Base-by-base conservation (phyloP, 1,140 invertebrate genomes). In the Argopecten irradians region DNA sequence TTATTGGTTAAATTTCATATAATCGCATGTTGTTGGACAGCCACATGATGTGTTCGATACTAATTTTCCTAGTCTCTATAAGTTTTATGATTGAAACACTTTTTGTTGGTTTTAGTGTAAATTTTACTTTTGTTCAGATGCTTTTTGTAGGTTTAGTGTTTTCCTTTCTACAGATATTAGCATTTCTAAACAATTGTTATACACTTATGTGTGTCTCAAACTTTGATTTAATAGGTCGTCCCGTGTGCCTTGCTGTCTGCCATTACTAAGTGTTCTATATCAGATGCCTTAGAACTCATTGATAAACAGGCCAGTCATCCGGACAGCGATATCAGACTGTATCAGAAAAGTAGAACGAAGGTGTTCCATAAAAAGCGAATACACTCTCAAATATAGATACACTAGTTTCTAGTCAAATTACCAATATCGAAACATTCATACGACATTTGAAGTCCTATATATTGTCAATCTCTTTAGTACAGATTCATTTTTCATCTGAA, bases 161-260 rank as follows among this genome's bases (percentile, higher is more conserved):
- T 22, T 22, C 11, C 32, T 19, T 22, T 11, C 11, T 36, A 16
- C 3, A 85, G 22, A 16, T n/a, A 3, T 36, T 5, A 85, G n/a
- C 41, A n/a, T 5, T 19, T 3, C 34, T 36, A 33, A 22, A 7
- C 16, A 2, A 36, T 34, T 85, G 14, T 13, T 89, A 13, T n/a
- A 9, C 2, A 36, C 41, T 22, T 34, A 13, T n/a, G 22, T 36
- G 14, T 7, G 8, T 85, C 14, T 35, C 22, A 22, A 34, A 35
- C 16, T 36, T 89, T 82, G 13, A 39, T 55, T 91, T 32, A 71
- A 22, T 85, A 94, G 93, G 92, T 93, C 41, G 92, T 94, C 35
- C 93, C 93, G 13, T 89, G 86, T 41, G 93, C 93, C 13, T 71
- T 94, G 34, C 86, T 93, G 22, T 88, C 92, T 0, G 90, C 93